Evolutionary conservation across 1,140 invertebrate genomes (phyloP), one percentile per base, ranked within the genome.

Genomic region (Fopius arisanus): DNA sequence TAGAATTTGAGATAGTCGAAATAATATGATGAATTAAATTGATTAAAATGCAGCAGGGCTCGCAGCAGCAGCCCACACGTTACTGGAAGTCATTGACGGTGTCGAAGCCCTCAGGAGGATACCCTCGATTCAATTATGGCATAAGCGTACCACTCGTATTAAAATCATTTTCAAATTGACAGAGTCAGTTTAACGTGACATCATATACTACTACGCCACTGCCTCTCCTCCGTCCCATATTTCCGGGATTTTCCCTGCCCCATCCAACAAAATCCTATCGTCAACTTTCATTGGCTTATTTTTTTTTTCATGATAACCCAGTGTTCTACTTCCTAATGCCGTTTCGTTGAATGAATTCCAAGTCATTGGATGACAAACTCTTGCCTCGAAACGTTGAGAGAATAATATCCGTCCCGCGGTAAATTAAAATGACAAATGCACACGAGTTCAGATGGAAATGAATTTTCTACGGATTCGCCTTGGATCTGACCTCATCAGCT

Each of bases 101-200:
- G 23, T 66, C 70, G 40, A 48, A 72, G 70, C 70, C 70, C 70
- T 72, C 70, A 66, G 70, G 59, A 72, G 62, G 41, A 43, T 48
- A 66, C 62, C 70, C 70, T 66, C 70, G 59, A 59, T 12, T 59
- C 23, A 59, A 59, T 59, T 26, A 59, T 59, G 54, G 23, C 54
- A 59, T 59, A 59, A 59, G 54, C 54, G 54, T 59, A 59, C 23
- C 54, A 28, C 54, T 59, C 19, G 23, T 59, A 21, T 51, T 51
- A 51, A 51, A 59, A 59, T 59, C 6, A 59, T 59, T 59, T 12
- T 19, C 1, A 26, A 59, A 28, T 59, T 59, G 54, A 26, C 54
- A 28, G 19, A 28, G 19, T 59, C 1, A 26, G 19, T 59, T 59
- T 59, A 48, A 14, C 33, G 33, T 37, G 33, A 48, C 43, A 19